phyloP scores from a whole-genome alignment of 23 tunicate species.

The Halocynthia aurantium region DNA sequence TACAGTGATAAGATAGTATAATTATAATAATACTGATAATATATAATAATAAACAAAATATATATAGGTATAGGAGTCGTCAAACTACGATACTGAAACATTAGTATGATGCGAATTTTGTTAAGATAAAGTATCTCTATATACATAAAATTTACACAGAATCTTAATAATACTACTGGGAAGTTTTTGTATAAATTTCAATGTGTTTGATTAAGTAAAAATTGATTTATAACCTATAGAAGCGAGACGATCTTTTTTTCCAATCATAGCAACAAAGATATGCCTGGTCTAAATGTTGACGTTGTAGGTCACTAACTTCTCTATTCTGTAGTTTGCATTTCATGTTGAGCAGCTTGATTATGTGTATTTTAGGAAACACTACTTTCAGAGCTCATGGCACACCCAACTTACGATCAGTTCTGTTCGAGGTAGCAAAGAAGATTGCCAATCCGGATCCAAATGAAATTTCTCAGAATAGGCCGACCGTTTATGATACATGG shows the following conservation, averaged over 20 bases:
- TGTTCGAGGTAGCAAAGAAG: slow-evolving; percentile 36
- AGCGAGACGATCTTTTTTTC: background rate
- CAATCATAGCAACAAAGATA: background rate
- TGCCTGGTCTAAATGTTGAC: background rate
- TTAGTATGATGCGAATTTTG: too few species aligned
- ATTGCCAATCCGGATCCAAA: slow-evolving; percentile 49
- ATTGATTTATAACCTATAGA: background rate
- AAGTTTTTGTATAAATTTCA: too few species aligned
- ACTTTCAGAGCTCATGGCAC: slow-evolving; percentile 62
- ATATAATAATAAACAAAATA: too few species aligned
- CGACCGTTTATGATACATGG: slow-evolving; percentile 90
- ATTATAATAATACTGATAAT: too few species aligned
- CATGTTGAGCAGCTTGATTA: background rate
- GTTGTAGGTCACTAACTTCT: background rate
- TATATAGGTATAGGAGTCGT: too few species aligned
- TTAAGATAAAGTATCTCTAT: too few species aligned
- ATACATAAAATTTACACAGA: too few species aligned
- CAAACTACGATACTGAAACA: too few species aligned
- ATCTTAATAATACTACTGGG: too few species aligned
- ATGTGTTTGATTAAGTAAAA: too few species aligned
- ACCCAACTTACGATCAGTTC: slow-evolving; percentile 39
- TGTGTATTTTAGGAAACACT: slow-evolving; percentile 21
- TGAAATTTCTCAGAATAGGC: slow-evolving; percentile 38
- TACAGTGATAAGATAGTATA: too few species aligned
- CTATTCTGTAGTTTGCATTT: too few species aligned